Evolutionary conservation across 2,888 invertebrate genomes (phyloP), one percentile per base, ranked within the genome.

Genomic region (Amphipyra berbera): DNA sequence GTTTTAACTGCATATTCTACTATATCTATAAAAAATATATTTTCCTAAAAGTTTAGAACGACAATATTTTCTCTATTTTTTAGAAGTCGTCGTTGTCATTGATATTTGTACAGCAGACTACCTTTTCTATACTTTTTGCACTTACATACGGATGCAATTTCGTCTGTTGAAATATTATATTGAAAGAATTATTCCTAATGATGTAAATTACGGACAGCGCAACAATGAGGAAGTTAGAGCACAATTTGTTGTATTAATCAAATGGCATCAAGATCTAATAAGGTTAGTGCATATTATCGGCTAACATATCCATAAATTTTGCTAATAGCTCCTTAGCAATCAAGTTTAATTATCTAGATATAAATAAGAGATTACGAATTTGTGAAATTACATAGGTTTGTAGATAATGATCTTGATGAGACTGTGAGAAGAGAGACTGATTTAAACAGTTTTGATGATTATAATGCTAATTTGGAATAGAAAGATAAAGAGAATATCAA

Each of bases 201-300:
- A 69, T 2, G 53, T 45, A 2, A 12, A 14, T 40, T 14, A n/a
- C 42, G 64, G 41, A 8, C 50, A 42, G 9, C 6, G 30, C 0
- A 67, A 78, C 1, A 72, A 79, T 41, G 77, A 74, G 0, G 61
- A 64, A 8, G 71, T 88, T 10, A 73, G 80, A 9, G 40, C 33
- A 0, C 82, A 83, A 45, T 82, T 88, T 38, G 56, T 73, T 2
- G 61, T 82, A 6, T 48, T 90, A 10, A 72, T 90, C 0, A 81
- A 74, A 42, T 82, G 88, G 84, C 92, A 92, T 76, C 88, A 88
- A 50, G 79, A 85, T 37, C 66, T 90, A 41, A 87, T 90, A 59
- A 68, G 78, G 91, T 90, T 66, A 77, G 54, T 61, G 27, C 10
- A 3, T 0, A 21, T 30, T 0, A 5, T 10, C 14, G n/a, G n/a